phyloP scores from a whole-genome alignment of 2,888 invertebrate species.

The Ophioninae sp. region DNA sequence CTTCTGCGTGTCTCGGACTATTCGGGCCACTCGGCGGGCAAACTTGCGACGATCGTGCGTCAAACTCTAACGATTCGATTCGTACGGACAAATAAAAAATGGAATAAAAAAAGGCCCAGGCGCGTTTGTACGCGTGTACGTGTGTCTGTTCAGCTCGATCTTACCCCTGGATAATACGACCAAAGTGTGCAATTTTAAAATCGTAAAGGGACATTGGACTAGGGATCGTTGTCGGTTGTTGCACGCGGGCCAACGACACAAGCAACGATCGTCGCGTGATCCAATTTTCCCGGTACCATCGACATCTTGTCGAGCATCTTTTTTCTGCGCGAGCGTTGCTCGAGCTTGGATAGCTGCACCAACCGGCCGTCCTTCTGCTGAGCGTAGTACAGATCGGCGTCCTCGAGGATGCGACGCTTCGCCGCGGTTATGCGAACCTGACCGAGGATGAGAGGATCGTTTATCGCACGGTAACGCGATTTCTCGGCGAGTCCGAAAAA shows the following conservation, averaged over 20 bases:
- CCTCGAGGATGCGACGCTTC: slow-evolving; percentile 91
- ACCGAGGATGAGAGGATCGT: slow-evolving; percentile 12
- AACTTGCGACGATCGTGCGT: slow-evolving; percentile 16
- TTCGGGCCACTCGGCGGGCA: slow-evolving; percentile 26
- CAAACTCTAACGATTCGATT: not conserved
- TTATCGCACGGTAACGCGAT: not conserved
- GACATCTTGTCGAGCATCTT: slow-evolving; percentile 88
- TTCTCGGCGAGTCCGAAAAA: not conserved
- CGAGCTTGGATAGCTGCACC: slow-evolving; percentile 84
- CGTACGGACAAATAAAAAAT: slow-evolving; percentile 10
- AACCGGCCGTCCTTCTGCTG: slow-evolving; percentile 83
- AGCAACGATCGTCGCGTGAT: slow-evolving; percentile 93
- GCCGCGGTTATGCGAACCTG: slow-evolving; percentile 86
- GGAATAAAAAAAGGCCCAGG: slow-evolving; percentile 28
- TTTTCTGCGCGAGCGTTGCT: slow-evolving; percentile 86
- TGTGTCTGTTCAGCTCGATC: slow-evolving; percentile 30
- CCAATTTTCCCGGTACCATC: slow-evolving; percentile 92
- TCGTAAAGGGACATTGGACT: slow-evolving; percentile 41
- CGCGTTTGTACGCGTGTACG: no score
- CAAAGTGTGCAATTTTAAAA: slow-evolving; percentile 32
- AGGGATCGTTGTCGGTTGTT: slow-evolving; percentile 60
- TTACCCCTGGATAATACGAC: slow-evolving; percentile 41
- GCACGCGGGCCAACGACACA: slow-evolving; percentile 85
- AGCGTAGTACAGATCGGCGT: slow-evolving; percentile 88
- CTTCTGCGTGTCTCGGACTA: slow-evolving; percentile 45